Evolutionary conservation across 1,140 invertebrate genomes (phyloP).

Genomic region (Ladona fulva): DNA sequence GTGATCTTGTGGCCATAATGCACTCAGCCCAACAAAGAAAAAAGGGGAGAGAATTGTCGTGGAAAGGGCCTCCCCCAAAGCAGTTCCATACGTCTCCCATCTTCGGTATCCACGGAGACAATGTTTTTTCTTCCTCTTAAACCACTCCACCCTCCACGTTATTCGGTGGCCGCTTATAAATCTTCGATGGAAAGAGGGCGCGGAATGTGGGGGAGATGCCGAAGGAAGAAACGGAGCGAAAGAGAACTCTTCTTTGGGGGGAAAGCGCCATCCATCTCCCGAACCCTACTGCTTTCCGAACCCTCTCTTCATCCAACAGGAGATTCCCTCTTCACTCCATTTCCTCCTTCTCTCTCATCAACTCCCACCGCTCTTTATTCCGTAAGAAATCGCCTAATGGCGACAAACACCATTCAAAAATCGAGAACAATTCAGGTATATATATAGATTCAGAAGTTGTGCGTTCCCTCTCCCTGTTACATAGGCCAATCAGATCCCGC

Average conservation of each 20-base stretch:
- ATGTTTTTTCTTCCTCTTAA: background rate
- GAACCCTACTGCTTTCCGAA: background rate
- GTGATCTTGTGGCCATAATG: background rate
- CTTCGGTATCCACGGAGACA: slow-evolving; percentile 2
- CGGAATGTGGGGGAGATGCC: background rate
- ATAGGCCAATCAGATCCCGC: too few relatives aligned
- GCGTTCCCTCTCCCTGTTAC: too few relatives aligned
- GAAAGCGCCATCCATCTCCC: background rate
- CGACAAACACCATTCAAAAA: too few relatives aligned
- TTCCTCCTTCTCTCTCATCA: background rate
- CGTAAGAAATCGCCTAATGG: too few relatives aligned
- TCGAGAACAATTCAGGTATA: too few relatives aligned
- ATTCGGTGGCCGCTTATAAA: background rate
- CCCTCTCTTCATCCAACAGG: background rate
- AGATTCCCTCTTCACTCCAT: background rate
- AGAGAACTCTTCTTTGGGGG: background rate
- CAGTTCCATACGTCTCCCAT: background rate
- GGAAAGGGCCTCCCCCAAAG: background rate
- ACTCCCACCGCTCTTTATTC: background rate
- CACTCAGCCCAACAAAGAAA: background rate
- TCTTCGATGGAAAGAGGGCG: background rate
- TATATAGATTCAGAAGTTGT: too few relatives aligned
- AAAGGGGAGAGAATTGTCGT: background rate
- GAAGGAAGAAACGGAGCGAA: background rate
- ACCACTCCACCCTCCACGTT: background rate